A percentile compares a stretch with the other conserved stretches of the same genome.
These are phyloP conservation scores for Leptodactylus fuscus DNA, from an alignment of 2,113 vertebrate genomes.

Conservation along the genomic window DNA sequence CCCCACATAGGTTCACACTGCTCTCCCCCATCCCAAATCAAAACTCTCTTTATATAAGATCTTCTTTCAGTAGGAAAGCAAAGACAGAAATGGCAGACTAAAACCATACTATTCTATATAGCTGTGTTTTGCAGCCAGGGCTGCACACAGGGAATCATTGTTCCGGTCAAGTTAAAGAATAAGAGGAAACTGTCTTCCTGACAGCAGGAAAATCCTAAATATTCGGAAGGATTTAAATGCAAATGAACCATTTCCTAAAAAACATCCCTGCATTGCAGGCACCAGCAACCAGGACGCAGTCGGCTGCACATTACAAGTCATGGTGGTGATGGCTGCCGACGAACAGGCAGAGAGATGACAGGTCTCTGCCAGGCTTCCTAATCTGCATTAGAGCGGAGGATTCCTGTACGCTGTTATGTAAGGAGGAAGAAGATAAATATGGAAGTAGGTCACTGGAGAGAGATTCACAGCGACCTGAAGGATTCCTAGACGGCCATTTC, in stretches of 20 bases:
- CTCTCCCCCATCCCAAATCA: neutral
- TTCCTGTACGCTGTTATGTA: neutral
- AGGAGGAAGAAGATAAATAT: neutral
- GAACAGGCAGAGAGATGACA: neutral
- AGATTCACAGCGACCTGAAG: neutral
- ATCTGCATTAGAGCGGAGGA: neutral
- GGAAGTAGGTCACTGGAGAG: neutral
- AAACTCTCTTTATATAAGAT: neutral
- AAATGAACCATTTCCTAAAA: conserved; percentile 38
- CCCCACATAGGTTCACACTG: neutral
- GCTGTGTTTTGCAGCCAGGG: neutral
- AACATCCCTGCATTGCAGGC: conserved; percentile 1
- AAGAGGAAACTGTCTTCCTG: conserved; percentile 15
- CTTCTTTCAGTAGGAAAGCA: neutral
- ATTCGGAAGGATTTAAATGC: conserved; percentile 21
- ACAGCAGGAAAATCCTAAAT: conserved; percentile 38
- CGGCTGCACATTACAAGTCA: neutral
- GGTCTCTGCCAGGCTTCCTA: neutral
- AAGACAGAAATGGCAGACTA: neutral
- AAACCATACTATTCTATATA: neutral
- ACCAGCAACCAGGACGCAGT: neutral
- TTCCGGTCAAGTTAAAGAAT: neutral
- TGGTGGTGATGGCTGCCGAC: neutral
- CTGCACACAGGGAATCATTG: neutral
- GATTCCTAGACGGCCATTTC: too few species aligned